A percentile compares a stretch with the other conserved stretches of the same genome.
Evolutionary conservation across 2,888 invertebrate species (phyloP).

Genomic region (Iphiclides podalirius): DNA sequence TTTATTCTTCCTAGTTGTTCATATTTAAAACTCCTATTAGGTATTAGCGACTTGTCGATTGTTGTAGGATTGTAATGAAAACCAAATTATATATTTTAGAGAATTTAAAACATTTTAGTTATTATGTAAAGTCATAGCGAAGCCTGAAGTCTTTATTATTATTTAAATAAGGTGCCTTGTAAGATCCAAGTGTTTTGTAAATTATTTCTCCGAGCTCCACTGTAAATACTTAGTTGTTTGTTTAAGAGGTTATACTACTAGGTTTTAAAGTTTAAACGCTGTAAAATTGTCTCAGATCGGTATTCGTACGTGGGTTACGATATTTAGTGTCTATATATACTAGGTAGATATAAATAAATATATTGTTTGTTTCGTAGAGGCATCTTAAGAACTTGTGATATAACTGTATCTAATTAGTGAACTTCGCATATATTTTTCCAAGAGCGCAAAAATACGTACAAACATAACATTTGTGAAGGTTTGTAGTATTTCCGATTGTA

Average conservation of each 20-base stretch:
- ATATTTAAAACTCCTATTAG: conserved; percentile 78
- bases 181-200: conserved; percentile 72
- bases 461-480: conserved; percentile 65
- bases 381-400: conserved; percentile 79
- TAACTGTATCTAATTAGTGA: conserved; percentile 73
- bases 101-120: conserved; percentile 75
- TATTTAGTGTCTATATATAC: conserved; percentile 51
- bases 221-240: conserved; percentile 73
- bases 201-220: conserved; percentile 73
- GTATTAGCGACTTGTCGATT: conserved; percentile 72
- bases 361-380: conserved; percentile 77
- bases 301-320: conserved; percentile 57
- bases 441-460: conserved; percentile 72
- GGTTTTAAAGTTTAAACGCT: conserved; percentile 63
- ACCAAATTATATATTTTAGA: conserved; percentile 80
- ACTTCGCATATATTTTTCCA: conserved; percentile 57
- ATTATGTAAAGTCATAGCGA: conserved; percentile 77
- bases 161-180: conserved; percentile 78
- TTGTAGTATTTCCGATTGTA: conserved; percentile 66
- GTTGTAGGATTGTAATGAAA: conserved; percentile 77
- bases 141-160: conserved; percentile 75
- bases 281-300: conserved; percentile 64
- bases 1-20: conserved; percentile 77
- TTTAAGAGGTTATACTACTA: conserved; percentile 74
- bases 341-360: conserved; percentile 64